Base-by-base conservation (phyloP, 2,888 invertebrate genomes). In the Ophonus ardosiacus region DNA sequence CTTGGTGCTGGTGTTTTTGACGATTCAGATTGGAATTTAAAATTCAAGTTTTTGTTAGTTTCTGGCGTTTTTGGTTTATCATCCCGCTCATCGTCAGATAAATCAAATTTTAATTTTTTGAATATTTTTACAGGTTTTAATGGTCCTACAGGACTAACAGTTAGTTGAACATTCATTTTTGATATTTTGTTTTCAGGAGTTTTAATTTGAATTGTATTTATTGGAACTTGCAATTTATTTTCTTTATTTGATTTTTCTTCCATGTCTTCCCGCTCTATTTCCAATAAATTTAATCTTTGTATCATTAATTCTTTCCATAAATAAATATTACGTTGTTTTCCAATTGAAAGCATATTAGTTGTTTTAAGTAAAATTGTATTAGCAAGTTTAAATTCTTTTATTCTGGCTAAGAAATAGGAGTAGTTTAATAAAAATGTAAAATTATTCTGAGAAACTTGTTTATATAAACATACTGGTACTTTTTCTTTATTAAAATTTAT, bases 221-320 rank as follows among this genome's bases (percentile, higher is more conserved):
- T 17, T 15, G 24, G 43, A 56, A 24, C 57, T 85, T 63, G 31
- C 21, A 74, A 71, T 57, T 84, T 10, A 81, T 76, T 24, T 82
- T 68, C 17, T 57, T 59, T 8, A 71, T 76, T 38, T 80, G 68
- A 7, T 31, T 18, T 57, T 13, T 79, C 81, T 40, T 76, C 56
- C 15, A 56, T 76, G 0, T 74, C 43, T 80, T 86, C 38, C 0
- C 56, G n/a, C 8, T 24, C 17, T 13, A 59, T 17, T 21, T 43
- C 83, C 6, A 87, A 57, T 79, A 88, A 87, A 79, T 86, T 81
- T 10, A 86, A 76, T 85, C 87, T 87, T 84, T 89, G 89, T 21
- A 87, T 13, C 24, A 87, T 80, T 13, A 87, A 86, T 86, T 89
- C 89, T 71, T 86, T 87, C 81, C 87, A 89, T n/a, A 89, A 86